Percentiles rank a stretch among this genome's conserved stretches.
Conservation (phyloP, 2,113 vertebrate genomes). For the Pseudolaguvia tuberculata region DNA sequence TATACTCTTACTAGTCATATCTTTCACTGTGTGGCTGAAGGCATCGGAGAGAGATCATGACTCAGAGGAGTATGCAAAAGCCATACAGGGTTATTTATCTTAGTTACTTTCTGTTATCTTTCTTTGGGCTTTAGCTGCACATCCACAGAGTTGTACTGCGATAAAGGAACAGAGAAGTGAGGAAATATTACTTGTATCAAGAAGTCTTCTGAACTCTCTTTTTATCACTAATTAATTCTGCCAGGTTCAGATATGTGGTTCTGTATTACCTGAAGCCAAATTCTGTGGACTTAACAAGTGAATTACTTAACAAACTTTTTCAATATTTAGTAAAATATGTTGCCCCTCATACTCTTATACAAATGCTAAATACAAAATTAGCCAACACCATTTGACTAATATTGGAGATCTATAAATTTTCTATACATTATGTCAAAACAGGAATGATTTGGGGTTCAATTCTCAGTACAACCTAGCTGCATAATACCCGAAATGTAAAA, state of each 20-base stretch:
- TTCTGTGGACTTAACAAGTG: constrained; percentile 59
- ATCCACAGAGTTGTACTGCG: constrained; percentile 54
- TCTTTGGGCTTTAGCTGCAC: constrained; percentile 35
- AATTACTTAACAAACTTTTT: constrained; percentile 58
- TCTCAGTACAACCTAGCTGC: no score
- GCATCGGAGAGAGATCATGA: constrained; percentile 29
- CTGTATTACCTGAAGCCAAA: constrained; percentile 67
- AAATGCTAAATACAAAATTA: no score
- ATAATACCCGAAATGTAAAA: background rate
- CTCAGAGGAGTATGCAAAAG: constrained; percentile 40
- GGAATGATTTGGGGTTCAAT: no score
- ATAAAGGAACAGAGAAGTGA: constrained; percentile 62
- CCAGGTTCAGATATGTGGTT: constrained; percentile 53
- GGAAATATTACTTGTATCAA: constrained; percentile 60
- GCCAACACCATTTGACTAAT: constrained; percentile 29
- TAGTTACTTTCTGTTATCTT: constrained; percentile 32
- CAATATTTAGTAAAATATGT: no score
- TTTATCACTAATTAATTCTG: constrained; percentile 66
- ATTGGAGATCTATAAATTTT: constrained; percentile 11
- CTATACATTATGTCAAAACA: background rate
- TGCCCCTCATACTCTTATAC: no score
- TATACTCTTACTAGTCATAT: constrained; percentile 19
- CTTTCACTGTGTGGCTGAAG: constrained; percentile 19
- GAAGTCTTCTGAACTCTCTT: constrained; percentile 57
- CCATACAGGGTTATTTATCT: constrained; percentile 56